phyloP scores from a whole-genome alignment of 2,888 invertebrate genomes.

The Trissonchulus latispiculum region DNA sequence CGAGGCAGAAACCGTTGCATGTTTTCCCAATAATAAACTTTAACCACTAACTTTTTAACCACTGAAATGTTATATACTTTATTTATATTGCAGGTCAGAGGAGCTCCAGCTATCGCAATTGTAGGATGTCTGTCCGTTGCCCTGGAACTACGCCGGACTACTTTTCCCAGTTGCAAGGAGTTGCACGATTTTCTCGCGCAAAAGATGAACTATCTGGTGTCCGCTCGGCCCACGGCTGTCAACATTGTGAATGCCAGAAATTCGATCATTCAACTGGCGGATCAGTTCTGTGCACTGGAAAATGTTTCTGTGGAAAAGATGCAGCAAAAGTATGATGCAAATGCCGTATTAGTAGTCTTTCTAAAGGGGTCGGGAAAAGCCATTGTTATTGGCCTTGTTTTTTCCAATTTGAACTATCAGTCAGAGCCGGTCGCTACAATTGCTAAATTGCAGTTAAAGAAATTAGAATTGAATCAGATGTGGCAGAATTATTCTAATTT shows the following conservation, averaged over 20 bases:
- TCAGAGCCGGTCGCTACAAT: no score
- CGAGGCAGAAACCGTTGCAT: background rate
- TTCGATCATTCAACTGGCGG: background rate
- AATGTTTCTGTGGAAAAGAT: background rate
- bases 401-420: no score
- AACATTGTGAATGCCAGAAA: conserved; percentile 76
- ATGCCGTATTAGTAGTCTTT: no score
- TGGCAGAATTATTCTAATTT: no score
- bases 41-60: no score
- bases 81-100: conserved; percentile 59
- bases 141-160: conserved; percentile 60
- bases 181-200: conserved; percentile 49
- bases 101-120: conserved; percentile 95
- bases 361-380: no score
- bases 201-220: conserved; percentile 75
- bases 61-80: no score
- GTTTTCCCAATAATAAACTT: no score
- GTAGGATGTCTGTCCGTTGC: conserved; percentile 87
- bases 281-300: background rate
- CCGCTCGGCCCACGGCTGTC: conserved; percentile 90
- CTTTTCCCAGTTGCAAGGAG: no score
- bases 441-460: no score
- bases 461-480: no score
- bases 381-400: no score
- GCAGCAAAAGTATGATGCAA: background rate